Evolutionary conservation across 2,113 vertebrate genomes (phyloP).

Genomic region (Macrotus californicus): DNA sequence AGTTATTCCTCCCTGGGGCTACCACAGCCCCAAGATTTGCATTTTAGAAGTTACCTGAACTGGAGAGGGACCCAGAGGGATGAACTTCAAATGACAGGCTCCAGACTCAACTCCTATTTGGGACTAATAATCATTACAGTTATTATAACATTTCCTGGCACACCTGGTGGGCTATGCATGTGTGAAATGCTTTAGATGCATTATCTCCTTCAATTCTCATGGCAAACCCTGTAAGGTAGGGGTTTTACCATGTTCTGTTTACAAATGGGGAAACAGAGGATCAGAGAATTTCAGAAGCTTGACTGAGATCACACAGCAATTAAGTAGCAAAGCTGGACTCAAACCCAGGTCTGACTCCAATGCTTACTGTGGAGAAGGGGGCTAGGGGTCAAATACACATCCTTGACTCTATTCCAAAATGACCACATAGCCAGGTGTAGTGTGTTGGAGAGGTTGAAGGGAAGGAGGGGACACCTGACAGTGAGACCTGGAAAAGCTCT

Average conservation of each 20-base stretch:
- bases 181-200: background rate
- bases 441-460: background rate
- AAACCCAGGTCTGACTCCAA: background rate
- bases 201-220: background rate
- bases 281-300: background rate
- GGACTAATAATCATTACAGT: background rate
- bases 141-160: background rate
- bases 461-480: background rate
- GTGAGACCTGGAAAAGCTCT: background rate
- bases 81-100: background rate
- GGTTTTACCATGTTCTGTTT: background rate
- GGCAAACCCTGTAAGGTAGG: background rate
- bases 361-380: background rate
- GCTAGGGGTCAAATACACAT: accelerated
- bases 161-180: background rate
- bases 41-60: background rate
- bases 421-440: background rate
- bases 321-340: background rate
- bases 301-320: background rate
- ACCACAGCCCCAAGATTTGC: background rate
- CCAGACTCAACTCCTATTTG: background rate
- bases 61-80: background rate
- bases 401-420: background rate
- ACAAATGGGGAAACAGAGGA: background rate
- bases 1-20: background rate